Evolutionary conservation across 2,797 vertebrate genomes (phyloP).

Genomic region (Enteromius thamalakanensis): DNA sequence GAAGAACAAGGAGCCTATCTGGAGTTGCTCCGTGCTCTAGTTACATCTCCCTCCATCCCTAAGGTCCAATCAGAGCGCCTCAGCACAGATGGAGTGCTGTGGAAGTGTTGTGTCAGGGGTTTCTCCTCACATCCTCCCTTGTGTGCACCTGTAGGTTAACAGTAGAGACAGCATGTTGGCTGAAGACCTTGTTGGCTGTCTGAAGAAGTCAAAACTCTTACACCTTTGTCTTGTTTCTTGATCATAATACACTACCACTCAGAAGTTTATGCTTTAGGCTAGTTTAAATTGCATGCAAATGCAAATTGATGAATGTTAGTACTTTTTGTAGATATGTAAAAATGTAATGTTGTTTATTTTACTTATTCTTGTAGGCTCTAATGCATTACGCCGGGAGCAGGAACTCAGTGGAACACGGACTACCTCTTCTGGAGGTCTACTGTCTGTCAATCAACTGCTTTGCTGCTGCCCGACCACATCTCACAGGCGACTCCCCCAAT

Average conservation of each 20-base stretch:
- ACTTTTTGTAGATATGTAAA: not conserved
- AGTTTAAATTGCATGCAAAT: not conserved
- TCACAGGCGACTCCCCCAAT: conserved; percentile 92
- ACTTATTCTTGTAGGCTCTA: conserved; percentile 80
- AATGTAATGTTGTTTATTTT: not conserved
- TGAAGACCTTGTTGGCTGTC: not conserved
- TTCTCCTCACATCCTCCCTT: conserved; percentile 29
- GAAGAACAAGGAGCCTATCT: not conserved
- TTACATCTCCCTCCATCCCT: conserved; percentile 44
- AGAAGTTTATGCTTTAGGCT: not conserved
- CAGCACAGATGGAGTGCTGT: conserved; percentile 52
- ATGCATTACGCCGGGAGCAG: conserved; percentile 93
- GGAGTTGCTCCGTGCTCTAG: conserved; percentile 18
- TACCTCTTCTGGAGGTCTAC: conserved; percentile 94
- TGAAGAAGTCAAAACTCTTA: not conserved
- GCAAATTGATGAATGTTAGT: too few relatives aligned
- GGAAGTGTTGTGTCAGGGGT: conserved; percentile 44
- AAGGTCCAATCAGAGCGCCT: conserved; percentile 49
- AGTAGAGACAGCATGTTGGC: not conserved
- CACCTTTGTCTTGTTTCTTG: conserved; percentile 3
- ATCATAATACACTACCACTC: not conserved
- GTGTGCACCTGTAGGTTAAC: conserved; percentile 36
- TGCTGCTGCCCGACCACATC: conserved; percentile 90
- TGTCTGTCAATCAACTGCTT: conserved; percentile 96
- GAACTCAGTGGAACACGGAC: conserved; percentile 91